phyloP scores from a whole-genome alignment of 2,888 invertebrate genomes.

The Cenopis cana region DNA sequence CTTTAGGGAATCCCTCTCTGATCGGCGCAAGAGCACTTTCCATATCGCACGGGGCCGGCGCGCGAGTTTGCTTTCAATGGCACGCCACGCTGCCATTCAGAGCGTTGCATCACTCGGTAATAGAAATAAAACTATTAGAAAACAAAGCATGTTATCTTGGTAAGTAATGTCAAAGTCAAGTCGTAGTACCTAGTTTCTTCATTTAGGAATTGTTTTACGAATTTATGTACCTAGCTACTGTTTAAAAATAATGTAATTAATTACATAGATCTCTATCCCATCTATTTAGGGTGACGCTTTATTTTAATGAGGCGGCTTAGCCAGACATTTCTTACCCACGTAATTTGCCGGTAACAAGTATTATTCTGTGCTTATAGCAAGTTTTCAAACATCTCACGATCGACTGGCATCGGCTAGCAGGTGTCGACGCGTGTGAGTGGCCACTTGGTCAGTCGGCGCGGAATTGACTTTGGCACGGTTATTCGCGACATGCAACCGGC shows the following conservation, averaged over 20 bases:
- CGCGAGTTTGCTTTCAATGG: constrained; percentile 38
- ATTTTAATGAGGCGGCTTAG: too few relatives aligned
- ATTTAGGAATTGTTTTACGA: neutral
- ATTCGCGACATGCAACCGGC: neutral
- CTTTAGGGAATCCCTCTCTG: constrained; percentile 21
- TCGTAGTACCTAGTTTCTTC: neutral
- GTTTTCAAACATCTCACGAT: neutral
- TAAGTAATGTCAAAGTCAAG: neutral
- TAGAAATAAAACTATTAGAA: constrained; percentile 7
- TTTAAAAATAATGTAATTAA: too few relatives aligned
- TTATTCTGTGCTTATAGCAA: neutral
- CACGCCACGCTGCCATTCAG: constrained; percentile 14
- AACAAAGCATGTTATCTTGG: neutral
- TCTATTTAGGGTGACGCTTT: too few relatives aligned
- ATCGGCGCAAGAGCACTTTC: constrained; percentile 28
- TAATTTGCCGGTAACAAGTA: too few relatives aligned
- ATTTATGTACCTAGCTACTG: too few relatives aligned
- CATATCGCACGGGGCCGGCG: constrained; percentile 22
- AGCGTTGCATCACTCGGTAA: constrained; percentile 13
- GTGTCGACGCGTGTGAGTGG: neutral
- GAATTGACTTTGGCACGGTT: neutral
- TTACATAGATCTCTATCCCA: too few relatives aligned
- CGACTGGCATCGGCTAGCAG: neutral
- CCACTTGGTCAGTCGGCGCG: neutral
- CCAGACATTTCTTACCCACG: too few relatives aligned